Conservation (phyloP, 2,888 invertebrate species). For the Macroteleia sp. region DNA sequence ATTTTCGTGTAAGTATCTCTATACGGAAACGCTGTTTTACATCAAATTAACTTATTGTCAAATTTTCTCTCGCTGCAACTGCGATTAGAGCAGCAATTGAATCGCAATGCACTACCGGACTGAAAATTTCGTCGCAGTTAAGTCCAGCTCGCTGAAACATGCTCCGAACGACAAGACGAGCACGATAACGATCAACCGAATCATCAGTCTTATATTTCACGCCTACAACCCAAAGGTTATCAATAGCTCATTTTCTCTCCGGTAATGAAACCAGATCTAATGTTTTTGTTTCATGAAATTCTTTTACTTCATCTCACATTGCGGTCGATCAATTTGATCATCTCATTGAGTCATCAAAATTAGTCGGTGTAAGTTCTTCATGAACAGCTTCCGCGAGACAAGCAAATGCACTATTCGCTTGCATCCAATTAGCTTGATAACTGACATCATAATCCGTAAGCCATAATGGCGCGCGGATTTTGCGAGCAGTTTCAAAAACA, state of each 20-base stretch:
- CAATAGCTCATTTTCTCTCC: constrained; percentile 43
- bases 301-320: constrained; percentile 32
- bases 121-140: constrained; percentile 68
- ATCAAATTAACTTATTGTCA: too few relatives aligned
- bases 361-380: constrained; percentile 33
- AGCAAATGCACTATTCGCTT: constrained; percentile 33
- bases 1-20: too few relatives aligned
- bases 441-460: constrained; percentile 12
- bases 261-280: constrained; percentile 48
- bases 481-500: constrained; percentile 5
- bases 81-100: too few relatives aligned
- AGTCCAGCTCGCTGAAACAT: constrained; percentile 46
- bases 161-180: constrained; percentile 44
- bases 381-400: constrained; percentile 35
- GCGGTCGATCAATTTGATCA: constrained; percentile 30
- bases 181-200: constrained; percentile 50
- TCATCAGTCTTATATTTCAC: constrained; percentile 59
- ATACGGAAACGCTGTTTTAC: too few relatives aligned
- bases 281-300: constrained; percentile 39
- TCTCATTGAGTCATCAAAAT: constrained; percentile 39
- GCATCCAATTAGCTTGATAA: constrained; percentile 1
- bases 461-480: constrained; percentile 9
- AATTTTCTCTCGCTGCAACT: too few relatives aligned
- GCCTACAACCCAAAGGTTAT: constrained; percentile 61
- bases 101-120: too few relatives aligned